phyloP scores from a whole-genome alignment of 1,140 invertebrate genomes.

The Drosophila yakuba region DNA sequence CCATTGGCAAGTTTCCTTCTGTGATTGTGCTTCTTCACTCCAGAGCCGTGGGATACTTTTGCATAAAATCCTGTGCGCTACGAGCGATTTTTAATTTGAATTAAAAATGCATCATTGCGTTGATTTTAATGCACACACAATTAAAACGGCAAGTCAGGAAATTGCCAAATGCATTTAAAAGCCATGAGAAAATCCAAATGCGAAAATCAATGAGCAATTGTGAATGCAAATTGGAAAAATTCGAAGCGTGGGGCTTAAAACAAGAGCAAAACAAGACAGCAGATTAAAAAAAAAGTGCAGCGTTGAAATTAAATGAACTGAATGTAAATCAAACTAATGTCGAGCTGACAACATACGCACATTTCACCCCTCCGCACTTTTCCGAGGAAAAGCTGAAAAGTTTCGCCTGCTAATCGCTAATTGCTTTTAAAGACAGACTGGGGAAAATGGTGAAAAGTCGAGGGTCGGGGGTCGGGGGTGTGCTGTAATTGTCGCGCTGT shows the following conservation, averaged over 20 bases:
- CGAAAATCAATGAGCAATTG: conserved; percentile 77
- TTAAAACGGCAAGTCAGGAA: conserved; percentile 80
- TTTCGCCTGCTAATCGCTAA: conserved; percentile 76
- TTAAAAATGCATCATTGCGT: conserved; percentile 76
- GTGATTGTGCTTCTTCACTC: conserved; percentile 3
- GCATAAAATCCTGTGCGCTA: conserved; percentile 35
- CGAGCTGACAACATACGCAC: conserved; percentile 46
- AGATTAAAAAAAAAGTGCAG: conserved; percentile 29
- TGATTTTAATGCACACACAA: conserved; percentile 77
- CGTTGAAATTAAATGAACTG: conserved; percentile 54
- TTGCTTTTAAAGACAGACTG: conserved; percentile 71
- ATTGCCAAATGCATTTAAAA: conserved; percentile 79
- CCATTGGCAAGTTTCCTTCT: not conserved
- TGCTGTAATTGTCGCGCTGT: conserved; percentile 77
- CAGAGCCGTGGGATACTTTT: conserved; percentile 37
- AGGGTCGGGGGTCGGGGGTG: not conserved
- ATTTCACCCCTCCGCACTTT: not conserved
- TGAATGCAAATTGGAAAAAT: conserved; percentile 65
- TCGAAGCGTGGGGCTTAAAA: conserved; percentile 6
- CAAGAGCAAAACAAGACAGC: conserved; percentile 11
- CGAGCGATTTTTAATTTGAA: conserved; percentile 73
- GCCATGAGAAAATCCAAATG: conserved; percentile 65
- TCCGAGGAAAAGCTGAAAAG: conserved; percentile 63
- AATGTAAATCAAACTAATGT: conserved; percentile 69
- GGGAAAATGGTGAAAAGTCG: not conserved